These are phyloP conservation scores for Parochlus steinenii DNA, from an alignment of 2,888 invertebrate genomes.

Conservation along the genomic window DNA sequence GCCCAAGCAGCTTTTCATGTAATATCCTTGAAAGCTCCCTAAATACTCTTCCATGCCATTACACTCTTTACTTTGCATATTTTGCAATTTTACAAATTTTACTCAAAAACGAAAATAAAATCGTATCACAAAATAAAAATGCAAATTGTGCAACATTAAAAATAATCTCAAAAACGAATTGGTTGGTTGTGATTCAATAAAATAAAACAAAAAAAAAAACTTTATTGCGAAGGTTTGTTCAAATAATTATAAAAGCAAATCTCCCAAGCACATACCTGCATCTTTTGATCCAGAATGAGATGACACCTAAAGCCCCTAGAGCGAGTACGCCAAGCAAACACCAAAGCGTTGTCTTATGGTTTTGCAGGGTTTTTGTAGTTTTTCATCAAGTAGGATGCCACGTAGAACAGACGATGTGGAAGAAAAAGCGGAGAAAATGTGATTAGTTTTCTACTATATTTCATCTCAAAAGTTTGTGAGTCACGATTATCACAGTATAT, in stretches of 20 bases:
- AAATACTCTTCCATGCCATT: no score
- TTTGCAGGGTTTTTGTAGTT: background rate
- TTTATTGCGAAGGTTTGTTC: background rate
- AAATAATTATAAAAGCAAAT: background rate
- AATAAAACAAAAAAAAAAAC: background rate
- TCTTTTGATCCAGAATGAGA: conserved; percentile 32
- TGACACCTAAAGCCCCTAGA: conserved; percentile 29
- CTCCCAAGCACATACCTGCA: conserved; percentile 26
- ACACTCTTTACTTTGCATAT: no score
- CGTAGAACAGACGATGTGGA: no score
- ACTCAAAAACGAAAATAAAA: no score
- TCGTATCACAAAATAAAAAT: no score
- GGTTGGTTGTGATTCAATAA: background rate
- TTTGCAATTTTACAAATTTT: no score
- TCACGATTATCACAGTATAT: no score
- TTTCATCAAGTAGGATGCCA: background rate
- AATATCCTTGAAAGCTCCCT: no score
- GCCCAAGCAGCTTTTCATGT: no score
- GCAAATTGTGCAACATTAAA: conserved; percentile 5
- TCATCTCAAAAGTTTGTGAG: no score
- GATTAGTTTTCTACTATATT: no score
- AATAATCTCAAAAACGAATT: background rate
- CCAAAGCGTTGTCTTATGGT: conserved; percentile 26
- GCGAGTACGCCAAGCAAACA: conserved; percentile 30
- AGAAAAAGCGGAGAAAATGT: no score